Conservation (phyloP, 2,797 vertebrate genomes). For the Ceryle rudis region DNA sequence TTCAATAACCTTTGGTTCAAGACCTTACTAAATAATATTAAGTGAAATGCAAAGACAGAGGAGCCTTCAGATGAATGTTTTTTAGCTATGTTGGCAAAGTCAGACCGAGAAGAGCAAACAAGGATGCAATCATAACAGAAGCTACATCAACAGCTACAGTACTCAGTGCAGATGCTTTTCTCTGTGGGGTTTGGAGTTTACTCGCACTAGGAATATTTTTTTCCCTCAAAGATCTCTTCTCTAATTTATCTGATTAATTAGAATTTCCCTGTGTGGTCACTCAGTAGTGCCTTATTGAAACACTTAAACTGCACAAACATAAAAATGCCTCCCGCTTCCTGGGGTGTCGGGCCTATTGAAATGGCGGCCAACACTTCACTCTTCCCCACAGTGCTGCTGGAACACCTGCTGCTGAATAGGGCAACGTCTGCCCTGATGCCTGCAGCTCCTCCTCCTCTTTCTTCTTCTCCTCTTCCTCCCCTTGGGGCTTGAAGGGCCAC, state of each 20-base stretch:
- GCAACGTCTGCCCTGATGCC: rapidly evolving
- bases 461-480: background rate
- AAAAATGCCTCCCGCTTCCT: background rate
- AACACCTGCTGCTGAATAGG: background rate
- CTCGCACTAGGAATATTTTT: background rate
- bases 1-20: background rate
- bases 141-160: background rate
- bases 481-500: background rate
- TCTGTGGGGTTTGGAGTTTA: background rate
- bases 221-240: background rate
- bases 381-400: background rate
- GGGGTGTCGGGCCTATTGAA: background rate
- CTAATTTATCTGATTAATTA: background rate
- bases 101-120: background rate
- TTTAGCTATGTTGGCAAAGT: background rate
- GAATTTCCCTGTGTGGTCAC: background rate
- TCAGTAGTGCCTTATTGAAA: background rate
- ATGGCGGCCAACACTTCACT: background rate
- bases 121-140: background rate
- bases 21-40: background rate
- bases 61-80: background rate
- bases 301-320: background rate
- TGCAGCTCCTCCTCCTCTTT: background rate
- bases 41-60: background rate
- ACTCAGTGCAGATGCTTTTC: background rate